A percentile compares a stretch with the other conserved stretches of the same genome.
Evolutionary conservation across 1,140 invertebrate genomes (phyloP).

Genomic region (Goniozus legneri): DNA sequence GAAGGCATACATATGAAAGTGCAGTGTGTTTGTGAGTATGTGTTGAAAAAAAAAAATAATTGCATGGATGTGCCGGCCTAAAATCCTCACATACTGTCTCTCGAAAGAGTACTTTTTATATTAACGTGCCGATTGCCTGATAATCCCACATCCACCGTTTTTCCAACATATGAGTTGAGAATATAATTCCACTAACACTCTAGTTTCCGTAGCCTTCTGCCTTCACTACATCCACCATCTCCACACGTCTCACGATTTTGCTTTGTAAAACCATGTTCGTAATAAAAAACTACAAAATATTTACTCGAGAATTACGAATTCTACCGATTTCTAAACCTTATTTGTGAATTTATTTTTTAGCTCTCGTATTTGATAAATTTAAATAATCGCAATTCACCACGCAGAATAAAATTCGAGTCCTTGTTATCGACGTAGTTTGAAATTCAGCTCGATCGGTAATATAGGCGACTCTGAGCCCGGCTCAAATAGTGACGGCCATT

Average conservation of each 20-base stretch:
- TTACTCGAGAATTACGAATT: slow-evolving; percentile 23
- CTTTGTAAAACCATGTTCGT: slow-evolving; percentile 55
- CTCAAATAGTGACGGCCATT: too few relatives aligned
- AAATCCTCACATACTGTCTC: slow-evolving; percentile 49
- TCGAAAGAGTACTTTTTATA: slow-evolving; percentile 54
- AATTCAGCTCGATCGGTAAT: too few relatives aligned
- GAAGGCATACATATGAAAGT: slow-evolving; percentile 31
- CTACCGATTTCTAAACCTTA: too few relatives aligned
- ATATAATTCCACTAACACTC: slow-evolving; percentile 17
- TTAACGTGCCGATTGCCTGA: slow-evolving; percentile 46
- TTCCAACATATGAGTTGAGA: slow-evolving; percentile 19
- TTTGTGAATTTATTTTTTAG: too few relatives aligned
- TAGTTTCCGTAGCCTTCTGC: slow-evolving; percentile 24
- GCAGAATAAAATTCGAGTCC: too few relatives aligned
- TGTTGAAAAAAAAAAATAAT: slow-evolving; percentile 24
- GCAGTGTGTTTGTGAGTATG: slow-evolving; percentile 20
- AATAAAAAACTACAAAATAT: slow-evolving; percentile 45
- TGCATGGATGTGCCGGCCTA: slow-evolving; percentile 48
- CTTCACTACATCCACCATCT: slow-evolving; percentile 25
- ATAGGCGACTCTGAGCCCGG: too few relatives aligned
- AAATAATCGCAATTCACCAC: too few relatives aligned
- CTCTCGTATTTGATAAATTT: too few relatives aligned
- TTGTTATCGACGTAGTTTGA: too few relatives aligned
- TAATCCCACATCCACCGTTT: slow-evolving; percentile 19
- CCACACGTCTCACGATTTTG: slow-evolving; percentile 43